Evolutionary conservation across 2,113 vertebrate species (phyloP).

Genomic region (Chaetorhynchus papuensis): DNA sequence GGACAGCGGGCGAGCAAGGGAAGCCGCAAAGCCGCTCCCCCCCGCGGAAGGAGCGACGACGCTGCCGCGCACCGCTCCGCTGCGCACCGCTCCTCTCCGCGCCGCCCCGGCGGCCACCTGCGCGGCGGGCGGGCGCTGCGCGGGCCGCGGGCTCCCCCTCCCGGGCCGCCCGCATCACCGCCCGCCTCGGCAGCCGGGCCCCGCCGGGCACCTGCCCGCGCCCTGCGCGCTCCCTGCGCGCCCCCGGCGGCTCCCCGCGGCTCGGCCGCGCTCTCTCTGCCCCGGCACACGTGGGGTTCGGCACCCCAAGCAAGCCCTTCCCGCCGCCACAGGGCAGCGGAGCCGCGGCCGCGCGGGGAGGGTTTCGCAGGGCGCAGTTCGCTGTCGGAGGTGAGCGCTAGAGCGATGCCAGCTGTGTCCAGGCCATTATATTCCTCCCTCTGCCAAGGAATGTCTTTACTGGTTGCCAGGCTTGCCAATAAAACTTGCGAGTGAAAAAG

Average conservation of each 20-base stretch:
- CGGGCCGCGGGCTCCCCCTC: slow-evolving; percentile 55
- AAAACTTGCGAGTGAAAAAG: slow-evolving; percentile 46
- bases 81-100: accelerated
- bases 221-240: background rate
- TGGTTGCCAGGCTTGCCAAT: slow-evolving; percentile 53
- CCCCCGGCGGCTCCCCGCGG: background rate
- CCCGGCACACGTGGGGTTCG: background rate
- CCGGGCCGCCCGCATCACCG: background rate
- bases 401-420: background rate
- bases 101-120: background rate
- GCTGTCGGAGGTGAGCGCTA: background rate
- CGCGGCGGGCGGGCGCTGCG: background rate
- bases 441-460: slow-evolving; percentile 54
- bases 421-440: background rate
- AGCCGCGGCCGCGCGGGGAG: background rate
- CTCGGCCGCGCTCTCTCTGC: background rate
- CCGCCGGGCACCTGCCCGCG: background rate
- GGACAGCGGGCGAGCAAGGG: background rate
- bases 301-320: accelerated
- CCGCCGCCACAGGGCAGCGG: background rate
- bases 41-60: background rate
- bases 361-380: background rate
- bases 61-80: background rate
- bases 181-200: background rate
- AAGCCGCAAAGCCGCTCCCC: background rate